Evolutionary conservation across 2,113 vertebrate species (phyloP), one percentile per base, ranked within the genome.

Genomic region (Takifugu flavidus): DNA sequence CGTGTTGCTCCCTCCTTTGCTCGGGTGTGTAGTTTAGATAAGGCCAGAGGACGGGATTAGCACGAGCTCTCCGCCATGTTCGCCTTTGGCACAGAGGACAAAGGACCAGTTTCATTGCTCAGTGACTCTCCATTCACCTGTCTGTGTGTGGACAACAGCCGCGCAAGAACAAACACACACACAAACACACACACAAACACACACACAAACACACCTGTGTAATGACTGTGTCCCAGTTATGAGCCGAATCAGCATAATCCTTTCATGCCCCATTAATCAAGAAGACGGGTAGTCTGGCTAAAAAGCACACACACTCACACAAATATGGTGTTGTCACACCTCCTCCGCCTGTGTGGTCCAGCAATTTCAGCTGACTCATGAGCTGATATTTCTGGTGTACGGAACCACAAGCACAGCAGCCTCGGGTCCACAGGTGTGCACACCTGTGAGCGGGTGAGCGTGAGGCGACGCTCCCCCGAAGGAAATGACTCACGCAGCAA

Each of bases 201-300:
- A 25, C 53, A 28, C 43, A 47, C 65, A 81, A 64, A 59, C 78
- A 75, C 78, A 87, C 83, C 83, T 86, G 80, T 84, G 80, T 83
- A 84, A 86, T 83, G 83, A 83, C 75, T 78, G 76, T 85, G 77
- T 82, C 83, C 76, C 67, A 83, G 87, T 86, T 87, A 84, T 85
- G 82, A 85, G 87, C 83, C 82, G 83, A 88, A 89, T 88, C 85
- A 87, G 78, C 83, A 82, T 87, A 88, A 89, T 88, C 85, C 86
- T 78, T 83, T 84, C 85, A 87, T 81, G 87, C 82, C 82, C 79
- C 82, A 82, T 87, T 88, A 86, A 88, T 87, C 83, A 85, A 79
- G 78, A 80, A 87, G 79, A 86, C 82, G 77, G 65, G 67, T 58
- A 73, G 70, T 80, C 62, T 55, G 51, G 79, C 79, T 80, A 59